Evolutionary conservation across 2,797 vertebrate species (phyloP).

Genomic region (Myotis planiceps): DNA sequence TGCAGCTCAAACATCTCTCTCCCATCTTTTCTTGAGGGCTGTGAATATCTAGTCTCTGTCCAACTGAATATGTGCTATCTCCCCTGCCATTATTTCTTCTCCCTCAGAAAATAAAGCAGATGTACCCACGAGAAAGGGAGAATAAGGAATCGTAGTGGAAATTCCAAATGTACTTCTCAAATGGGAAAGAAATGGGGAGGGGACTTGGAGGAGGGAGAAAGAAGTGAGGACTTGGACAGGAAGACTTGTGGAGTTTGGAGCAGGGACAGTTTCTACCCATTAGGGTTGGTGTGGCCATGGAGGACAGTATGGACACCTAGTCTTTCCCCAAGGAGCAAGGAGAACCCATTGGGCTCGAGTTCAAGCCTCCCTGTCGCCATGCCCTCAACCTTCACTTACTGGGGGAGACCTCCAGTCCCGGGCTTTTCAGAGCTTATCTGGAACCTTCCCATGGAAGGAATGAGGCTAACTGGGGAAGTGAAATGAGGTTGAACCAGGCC

Average conservation of each 20-base stretch:
- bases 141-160: background rate
- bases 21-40: too few species aligned
- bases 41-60: background rate
- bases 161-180: background rate
- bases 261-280: rapidly evolving
- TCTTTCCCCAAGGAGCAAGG: background rate
- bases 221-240: background rate
- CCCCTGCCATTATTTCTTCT: background rate
- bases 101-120: background rate
- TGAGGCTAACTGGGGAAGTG: background rate
- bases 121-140: background rate
- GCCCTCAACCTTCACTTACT: background rate
- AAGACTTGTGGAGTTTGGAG: background rate
- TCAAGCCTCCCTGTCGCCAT: background rate
- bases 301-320: background rate
- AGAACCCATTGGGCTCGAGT: background rate
- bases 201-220: background rate
- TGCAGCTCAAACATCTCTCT: background rate
- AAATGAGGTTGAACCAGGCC: background rate
- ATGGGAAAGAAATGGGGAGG: background rate
- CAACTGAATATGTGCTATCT: background rate
- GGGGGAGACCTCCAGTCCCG: background rate
- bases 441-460: background rate
- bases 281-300: background rate
- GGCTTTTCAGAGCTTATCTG: background rate